These are phyloP conservation scores for Lepidocyrtinus sp. DNA, from an alignment of 2,888 invertebrate genomes.

Conservation along the genomic window DNA sequence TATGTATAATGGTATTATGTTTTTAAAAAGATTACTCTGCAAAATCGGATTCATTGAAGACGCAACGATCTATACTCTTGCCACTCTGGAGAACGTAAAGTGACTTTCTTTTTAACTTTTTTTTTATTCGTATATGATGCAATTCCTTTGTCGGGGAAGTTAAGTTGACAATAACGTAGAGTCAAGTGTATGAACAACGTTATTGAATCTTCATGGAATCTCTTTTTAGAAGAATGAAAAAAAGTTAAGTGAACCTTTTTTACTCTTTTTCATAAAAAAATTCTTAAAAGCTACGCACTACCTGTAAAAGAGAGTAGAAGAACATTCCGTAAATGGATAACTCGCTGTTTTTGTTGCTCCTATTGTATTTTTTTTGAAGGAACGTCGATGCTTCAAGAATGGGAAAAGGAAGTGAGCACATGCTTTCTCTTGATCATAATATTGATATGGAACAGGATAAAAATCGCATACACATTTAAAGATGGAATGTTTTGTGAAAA, in stretches of 20 bases:
- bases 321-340: background rate
- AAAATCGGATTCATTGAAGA: constrained; percentile 13
- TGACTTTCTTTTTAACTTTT: constrained; percentile 14
- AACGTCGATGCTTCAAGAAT: constrained; percentile 2
- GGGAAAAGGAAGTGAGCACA: background rate
- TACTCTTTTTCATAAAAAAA: constrained; percentile 12
- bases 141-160: constrained; percentile 37
- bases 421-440: constrained; percentile 42
- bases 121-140: constrained; percentile 33
- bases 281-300: constrained; percentile 16
- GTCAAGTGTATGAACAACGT: constrained; percentile 31
- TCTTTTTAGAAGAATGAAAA: background rate
- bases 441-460: constrained; percentile 47
- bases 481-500: constrained; percentile 28
- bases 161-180: constrained; percentile 45
- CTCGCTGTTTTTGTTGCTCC: constrained; percentile 5
- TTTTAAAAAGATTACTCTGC: constrained; percentile 11
- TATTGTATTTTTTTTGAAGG: background rate
- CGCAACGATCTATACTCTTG: constrained; percentile 7
- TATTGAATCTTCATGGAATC: constrained; percentile 35
- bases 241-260: constrained; percentile 25
- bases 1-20: constrained; percentile 6
- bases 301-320: background rate
- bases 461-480: constrained; percentile 31
- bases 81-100: background rate